A percentile compares a stretch with the other conserved stretches of the same genome.
phyloP scores from a whole-genome alignment of 2,797 vertebrate genomes.

The Coregonus suidteri region DNA sequence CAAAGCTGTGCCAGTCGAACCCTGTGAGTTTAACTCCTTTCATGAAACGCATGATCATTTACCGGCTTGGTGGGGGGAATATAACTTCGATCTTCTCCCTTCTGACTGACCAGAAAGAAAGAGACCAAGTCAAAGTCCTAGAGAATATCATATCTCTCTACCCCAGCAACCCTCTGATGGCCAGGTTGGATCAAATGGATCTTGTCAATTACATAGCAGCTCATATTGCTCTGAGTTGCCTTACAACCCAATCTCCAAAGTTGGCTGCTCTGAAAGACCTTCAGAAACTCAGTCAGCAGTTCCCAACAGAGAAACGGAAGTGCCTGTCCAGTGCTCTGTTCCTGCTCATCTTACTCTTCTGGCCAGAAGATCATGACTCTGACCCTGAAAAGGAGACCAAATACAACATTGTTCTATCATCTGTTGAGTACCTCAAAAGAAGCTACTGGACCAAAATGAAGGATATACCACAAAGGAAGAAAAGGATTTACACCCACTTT shows the following conservation, averaged over 20 bases:
- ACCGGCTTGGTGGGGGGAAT: conserved; percentile 75
- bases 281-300: conserved; percentile 68
- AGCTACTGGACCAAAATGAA: conserved; percentile 72
- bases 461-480: conserved; percentile 75
- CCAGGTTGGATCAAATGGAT: conserved; percentile 67
- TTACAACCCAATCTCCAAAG: conserved; percentile 63
- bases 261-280: conserved; percentile 64
- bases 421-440: conserved; percentile 71
- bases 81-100: conserved; percentile 77
- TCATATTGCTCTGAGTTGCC: conserved; percentile 75
- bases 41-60: conserved; percentile 76
- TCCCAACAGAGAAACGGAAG: conserved; percentile 62
- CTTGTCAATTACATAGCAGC: conserved; percentile 74
- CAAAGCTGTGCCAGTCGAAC: not conserved
- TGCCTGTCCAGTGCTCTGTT: conserved; percentile 75
- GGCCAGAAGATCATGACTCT: conserved; percentile 80
- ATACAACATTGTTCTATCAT: conserved; percentile 70
- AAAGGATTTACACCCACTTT: conserved; percentile 79
- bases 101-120: conserved; percentile 67
- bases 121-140: conserved; percentile 49
- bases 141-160: conserved; percentile 75
- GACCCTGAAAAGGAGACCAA: conserved; percentile 63
- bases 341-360: conserved; percentile 79
- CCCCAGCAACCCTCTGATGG: conserved; percentile 55
- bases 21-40: conserved; percentile 59